Evolutionary conservation across 2,888 invertebrate genomes (phyloP), one percentile per base, ranked within the genome.

Genomic region (Alviniconcha strummeri): DNA sequence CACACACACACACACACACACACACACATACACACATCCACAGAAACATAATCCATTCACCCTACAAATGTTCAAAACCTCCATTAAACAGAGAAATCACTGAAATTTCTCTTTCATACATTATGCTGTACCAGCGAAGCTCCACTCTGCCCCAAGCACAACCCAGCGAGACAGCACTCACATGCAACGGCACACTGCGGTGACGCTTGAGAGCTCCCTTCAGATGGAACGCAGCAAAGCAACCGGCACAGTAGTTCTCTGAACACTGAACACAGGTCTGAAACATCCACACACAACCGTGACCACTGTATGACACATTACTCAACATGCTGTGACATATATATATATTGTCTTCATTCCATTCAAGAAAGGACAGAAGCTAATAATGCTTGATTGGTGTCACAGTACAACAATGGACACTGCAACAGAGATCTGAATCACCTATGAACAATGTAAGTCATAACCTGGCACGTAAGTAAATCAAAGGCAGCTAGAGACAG

Each of bases 131-230:
- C 36, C 36, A 36, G 36, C 36, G 36, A 36, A 36, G 36, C 36
- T 36, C 36, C 36, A 36, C 36, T 36, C 36, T 36, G 36, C 0
- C 36, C 36, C 36, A 36, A 36, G 36, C 36, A 36, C 36, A 36
- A 36, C 36, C 36, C 36, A 36, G 36, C 36, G 36, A 36, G 36
- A 36, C 36, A 36, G 36, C 13, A 88, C 91, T 87, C 87, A 93
- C 93, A 84, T 91, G 90, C 8, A 94, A 79, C 4, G 93, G 92
- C 5, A 92, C 89, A 74, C 93, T 92, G 83, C 93, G 90, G 84
- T 94, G 94, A 86, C 93, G 93, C 87, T 92, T 93, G 52, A 94
- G 88, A 60, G 93, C 93, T 55, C 94, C 94, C 86, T 92, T 93
- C 76, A 93, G 85, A 88, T 94, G 94, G 86, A 94, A 94, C 5